Percentiles rank a stretch among this genome's conserved stretches.
Evolutionary conservation across 2,888 invertebrate species (phyloP).

Genomic region (Xestoiulus laeticollis): DNA sequence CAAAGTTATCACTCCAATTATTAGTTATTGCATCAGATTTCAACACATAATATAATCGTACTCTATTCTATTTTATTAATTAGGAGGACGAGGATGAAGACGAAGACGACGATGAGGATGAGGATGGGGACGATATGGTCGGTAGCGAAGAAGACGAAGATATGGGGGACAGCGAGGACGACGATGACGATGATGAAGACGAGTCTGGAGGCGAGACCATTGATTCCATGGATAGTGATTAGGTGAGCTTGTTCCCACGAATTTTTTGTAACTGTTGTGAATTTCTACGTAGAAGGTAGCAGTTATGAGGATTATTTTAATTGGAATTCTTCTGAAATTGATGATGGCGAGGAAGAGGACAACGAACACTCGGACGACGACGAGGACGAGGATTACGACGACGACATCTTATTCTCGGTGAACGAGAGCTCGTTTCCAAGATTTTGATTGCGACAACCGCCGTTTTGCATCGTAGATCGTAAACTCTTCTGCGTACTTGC

Average conservation of each 20-base stretch:
- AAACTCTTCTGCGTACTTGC: neutral
- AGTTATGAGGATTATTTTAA: neutral
- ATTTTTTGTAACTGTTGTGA: neutral
- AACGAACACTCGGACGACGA: conserved; percentile 29
- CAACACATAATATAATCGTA: neutral
- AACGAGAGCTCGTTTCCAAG: conserved; percentile 44
- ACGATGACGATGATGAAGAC: conserved; percentile 45
- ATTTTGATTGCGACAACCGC: neutral
- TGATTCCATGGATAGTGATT: neutral
- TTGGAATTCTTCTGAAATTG: neutral
- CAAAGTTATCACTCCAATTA: too few species aligned
- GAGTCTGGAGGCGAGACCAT: neutral
- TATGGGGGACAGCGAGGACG: conserved; percentile 55
- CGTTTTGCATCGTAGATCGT: neutral
- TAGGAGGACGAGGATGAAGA: conserved; percentile 50
- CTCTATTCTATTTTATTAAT: neutral
- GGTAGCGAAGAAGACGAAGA: conserved; percentile 58
- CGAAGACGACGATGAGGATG: conserved; percentile 56
- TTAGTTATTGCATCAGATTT: neutral
- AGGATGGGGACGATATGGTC: conserved; percentile 57
- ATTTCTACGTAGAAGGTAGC: neutral
- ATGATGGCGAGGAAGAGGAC: neutral
- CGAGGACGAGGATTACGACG: conserved; percentile 53
- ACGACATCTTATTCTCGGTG: conserved; percentile 52
- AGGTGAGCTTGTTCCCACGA: neutral